Evolutionary conservation across 2,888 invertebrate genomes (phyloP), one percentile per base, ranked within the genome.

Genomic region (Rhogogaster chlorosoma): DNA sequence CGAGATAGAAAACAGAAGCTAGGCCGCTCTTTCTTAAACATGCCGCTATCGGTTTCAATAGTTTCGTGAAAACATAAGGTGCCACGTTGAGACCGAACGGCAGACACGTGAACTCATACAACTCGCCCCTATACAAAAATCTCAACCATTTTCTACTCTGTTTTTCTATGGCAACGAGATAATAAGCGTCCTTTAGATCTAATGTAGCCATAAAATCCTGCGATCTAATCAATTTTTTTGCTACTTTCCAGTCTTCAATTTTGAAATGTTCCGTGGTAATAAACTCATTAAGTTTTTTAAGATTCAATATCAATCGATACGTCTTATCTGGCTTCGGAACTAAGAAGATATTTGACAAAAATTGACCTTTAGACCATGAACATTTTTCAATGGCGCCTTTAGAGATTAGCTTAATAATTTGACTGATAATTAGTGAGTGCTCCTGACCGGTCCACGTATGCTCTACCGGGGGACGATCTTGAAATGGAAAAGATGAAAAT

Each of bases 21-120:
- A 36, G 36, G 36, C 36, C 36, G 36, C 36, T 36, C 2, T 36
- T 36, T 36, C 36, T 36, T 36, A 36, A 36, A 36, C 36, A 36
- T 36, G 36, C 36, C 36, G 36, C 75, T 5, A 89, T 84, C 12
- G 87, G 88, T 86, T 88, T 88, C 45, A 89, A 22, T 32, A 89
- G 18, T 85, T 89, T 89, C 0, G 89, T 87, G 61, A 89, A 89
- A 29, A 88, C 61, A 75, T 75, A 89, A 7, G 89, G 89, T 9
- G 88, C 88, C 15, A 87, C 86, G 71, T 87, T 87, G 10, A 88
- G 61, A 10, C 89, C 88, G 84, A 89, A 89, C 9, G 88, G 88
- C 10, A 89, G 38, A 57, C 84, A 85, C 45, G 82, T 88, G 85
- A 88, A 64, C 9, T 64, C 64, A 9, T 22, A 64, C 9, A 64